Evolutionary conservation across 2,797 vertebrate species (phyloP), one percentile per base, ranked within the genome.

Genomic region (Podargus strigoides): DNA sequence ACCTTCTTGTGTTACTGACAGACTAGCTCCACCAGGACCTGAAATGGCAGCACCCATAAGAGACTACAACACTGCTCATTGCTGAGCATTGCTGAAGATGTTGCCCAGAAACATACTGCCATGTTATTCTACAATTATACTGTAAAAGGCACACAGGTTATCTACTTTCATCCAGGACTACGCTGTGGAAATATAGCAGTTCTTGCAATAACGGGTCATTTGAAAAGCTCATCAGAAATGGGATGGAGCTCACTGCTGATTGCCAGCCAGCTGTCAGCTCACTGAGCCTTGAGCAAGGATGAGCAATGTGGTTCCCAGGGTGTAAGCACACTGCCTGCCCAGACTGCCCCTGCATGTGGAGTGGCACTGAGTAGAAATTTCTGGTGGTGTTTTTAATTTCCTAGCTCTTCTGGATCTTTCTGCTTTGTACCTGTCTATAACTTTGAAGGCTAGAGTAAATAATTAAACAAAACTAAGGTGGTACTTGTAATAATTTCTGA

Each of bases 401-500:
- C 18, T 13, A n/a, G 21, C 7, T 49, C 12, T 44, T 86, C 14
- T 75, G 41, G 8, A 55, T 67, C 20, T 52, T 59, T 85, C 62
- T 55, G 30, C 34, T 66, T 79, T 47, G 15, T 56, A 64, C 17
- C 14, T 58, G 3, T 56, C 58, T 4, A 3, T 50, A 64, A 50
- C 24, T 68, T 59, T 22, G 30, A 72, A 17, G 22, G 39, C 13
- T 49, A 56, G 14, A 68, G 9, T 74, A 76, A 74, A 46, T 28
- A 20, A 9, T 41, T 49, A 77, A 24, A 68, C 58, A 60, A 78
- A 80, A n/a, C 16, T 14, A 41, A 88, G 14, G 6, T 53, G 28
- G 10, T 79, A 47, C 16, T 36, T 27, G 18, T 0, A 0, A 0
- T 50, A n/a, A 52, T 67, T 70, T 79, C 13, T 52, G 56, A 50